These are phyloP conservation scores for Danio jaintianensis DNA, from an alignment of 2,797 vertebrate species.

Conservation along the genomic window DNA sequence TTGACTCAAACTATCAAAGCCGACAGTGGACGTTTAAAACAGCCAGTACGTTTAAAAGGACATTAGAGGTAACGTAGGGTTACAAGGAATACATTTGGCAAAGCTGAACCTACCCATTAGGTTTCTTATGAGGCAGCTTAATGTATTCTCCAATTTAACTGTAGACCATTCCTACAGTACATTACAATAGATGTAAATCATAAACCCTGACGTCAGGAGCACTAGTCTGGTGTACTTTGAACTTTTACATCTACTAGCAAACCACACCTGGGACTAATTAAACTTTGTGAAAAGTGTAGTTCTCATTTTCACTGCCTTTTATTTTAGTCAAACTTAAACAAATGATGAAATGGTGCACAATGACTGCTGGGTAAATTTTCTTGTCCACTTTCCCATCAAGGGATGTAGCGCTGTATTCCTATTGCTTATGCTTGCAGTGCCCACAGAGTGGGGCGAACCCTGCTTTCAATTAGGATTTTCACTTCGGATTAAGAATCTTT, in stretches of 20 bases:
- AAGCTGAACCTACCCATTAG: neutral
- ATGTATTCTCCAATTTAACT: neutral
- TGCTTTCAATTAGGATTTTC: no score
- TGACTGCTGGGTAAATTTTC: no score
- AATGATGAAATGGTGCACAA: no score
- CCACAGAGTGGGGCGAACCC: no score
- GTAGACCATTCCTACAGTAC: neutral
- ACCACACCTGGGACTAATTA: neutral
- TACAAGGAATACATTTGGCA: neutral
- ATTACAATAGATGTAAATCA: neutral
- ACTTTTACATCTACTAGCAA: no score
- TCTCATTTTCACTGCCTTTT: neutral
- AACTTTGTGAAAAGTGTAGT: neutral
- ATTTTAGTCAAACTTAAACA: no score
- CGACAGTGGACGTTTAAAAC: slow-evolving; percentile 29
- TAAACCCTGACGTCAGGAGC: neutral
- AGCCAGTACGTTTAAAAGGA: slow-evolving; percentile 13
- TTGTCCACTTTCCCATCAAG: no score
- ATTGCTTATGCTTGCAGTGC: no score
- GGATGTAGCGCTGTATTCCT: no score
- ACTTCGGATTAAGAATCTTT: no score
- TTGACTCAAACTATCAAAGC: slow-evolving; percentile 30
- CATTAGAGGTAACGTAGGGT: neutral
- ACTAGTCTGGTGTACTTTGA: neutral
- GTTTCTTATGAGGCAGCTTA: neutral